phyloP scores from a whole-genome alignment of 2,113 vertebrate species.

The Donacobius atricapilla region DNA sequence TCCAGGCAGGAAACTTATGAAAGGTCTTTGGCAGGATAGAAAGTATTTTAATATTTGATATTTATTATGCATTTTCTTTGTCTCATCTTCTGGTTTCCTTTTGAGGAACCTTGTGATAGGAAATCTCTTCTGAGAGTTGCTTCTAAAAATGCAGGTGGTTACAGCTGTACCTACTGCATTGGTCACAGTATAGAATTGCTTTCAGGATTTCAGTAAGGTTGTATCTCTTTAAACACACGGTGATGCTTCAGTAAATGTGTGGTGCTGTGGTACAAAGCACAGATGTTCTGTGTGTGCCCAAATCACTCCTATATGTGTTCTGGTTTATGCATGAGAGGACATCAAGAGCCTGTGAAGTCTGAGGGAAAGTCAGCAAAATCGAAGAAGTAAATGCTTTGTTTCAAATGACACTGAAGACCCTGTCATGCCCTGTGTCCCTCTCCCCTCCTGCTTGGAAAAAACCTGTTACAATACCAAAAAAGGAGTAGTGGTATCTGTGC shows the following conservation, averaged over 20 bases:
- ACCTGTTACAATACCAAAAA: fast-evolving
- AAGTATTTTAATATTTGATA: not conserved
- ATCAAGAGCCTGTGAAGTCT: not conserved
- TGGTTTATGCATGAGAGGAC: constrained; percentile 2
- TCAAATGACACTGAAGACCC: not conserved
- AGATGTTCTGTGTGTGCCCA: constrained; percentile 9
- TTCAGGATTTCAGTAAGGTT: not conserved
- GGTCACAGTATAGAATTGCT: not conserved
- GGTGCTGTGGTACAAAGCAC: not conserved
- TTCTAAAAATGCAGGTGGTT: not conserved
- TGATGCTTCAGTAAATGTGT: not conserved
- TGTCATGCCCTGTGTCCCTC: not conserved
- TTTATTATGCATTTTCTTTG: not conserved
- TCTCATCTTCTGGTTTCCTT: not conserved
- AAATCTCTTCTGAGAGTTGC: not conserved
- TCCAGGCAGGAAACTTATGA: not conserved
- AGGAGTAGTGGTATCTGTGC: not conserved
- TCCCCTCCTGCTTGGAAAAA: not conserved
- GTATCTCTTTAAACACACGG: not conserved
- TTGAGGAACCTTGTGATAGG: not conserved
- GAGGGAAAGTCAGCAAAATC: not conserved
- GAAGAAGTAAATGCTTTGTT: not conserved
- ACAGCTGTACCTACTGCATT: not conserved
- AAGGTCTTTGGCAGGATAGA: not conserved
- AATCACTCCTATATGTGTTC: not conserved